Conservation (phyloP, 2,888 invertebrate species). For the Lissocephala sabroskyi region DNA sequence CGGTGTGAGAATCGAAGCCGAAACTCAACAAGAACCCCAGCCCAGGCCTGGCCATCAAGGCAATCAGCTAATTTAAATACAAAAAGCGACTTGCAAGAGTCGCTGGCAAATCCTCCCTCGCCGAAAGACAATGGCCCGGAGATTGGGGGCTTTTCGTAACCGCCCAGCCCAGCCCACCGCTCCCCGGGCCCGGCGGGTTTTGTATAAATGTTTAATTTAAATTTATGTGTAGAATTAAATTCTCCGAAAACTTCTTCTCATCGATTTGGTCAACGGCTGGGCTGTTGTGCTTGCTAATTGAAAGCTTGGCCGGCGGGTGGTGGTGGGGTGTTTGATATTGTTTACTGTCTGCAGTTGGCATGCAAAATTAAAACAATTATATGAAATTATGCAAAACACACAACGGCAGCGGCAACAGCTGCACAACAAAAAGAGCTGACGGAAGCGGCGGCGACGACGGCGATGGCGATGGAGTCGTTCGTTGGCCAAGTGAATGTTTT, state of each 20-base stretch:
- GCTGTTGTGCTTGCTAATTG: neutral
- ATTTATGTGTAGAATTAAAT: slow-evolving; percentile 42
- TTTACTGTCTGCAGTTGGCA: slow-evolving; percentile 41
- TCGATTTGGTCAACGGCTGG: slow-evolving; percentile 16
- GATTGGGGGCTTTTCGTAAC: no score
- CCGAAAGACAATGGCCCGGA: no score
- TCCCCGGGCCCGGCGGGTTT: no score
- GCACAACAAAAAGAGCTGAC: slow-evolving; percentile 51
- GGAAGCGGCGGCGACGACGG: slow-evolving; percentile 37
- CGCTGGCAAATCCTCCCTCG: no score
- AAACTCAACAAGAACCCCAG: slow-evolving; percentile 25
- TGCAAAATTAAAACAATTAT: slow-evolving; percentile 54
- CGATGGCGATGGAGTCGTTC: neutral
- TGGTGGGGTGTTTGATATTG: slow-evolving; percentile 16
- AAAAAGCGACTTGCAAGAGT: slow-evolving; percentile 37
- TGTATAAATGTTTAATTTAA: slow-evolving; percentile 31
- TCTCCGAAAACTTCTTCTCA: slow-evolving; percentile 32
- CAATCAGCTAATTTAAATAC: slow-evolving; percentile 57
- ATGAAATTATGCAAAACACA: slow-evolving; percentile 55
- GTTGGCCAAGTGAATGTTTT: slow-evolving; percentile 44
- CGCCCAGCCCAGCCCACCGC: no score
- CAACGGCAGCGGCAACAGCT: slow-evolving; percentile 40
- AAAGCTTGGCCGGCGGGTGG: no score
- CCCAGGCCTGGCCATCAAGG: slow-evolving; percentile 36
- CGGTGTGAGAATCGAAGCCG: slow-evolving; percentile 39